Base-by-base conservation (phyloP, 1,140 invertebrate genomes). In the Panonychus citri region DNA sequence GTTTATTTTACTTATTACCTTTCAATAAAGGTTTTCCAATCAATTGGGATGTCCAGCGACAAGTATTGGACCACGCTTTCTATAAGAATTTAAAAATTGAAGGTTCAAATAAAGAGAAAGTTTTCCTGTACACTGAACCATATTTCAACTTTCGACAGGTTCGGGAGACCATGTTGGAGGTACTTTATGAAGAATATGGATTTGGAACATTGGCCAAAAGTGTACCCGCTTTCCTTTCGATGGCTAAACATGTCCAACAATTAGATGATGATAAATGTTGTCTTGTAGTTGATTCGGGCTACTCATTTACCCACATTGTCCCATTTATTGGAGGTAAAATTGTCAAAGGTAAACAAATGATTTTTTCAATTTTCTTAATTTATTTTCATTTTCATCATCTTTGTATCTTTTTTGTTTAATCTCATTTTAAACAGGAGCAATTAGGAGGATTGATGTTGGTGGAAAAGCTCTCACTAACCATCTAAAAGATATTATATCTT, bases 401-500 rank as follows among this genome's bases (percentile, higher is more conserved):
- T n/a, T n/a, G n/a, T n/a, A n/a, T n/a, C n/a, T n/a, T n/a, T n/a
- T n/a, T n/a, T n/a, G n/a, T n/a, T n/a, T n/a, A n/a, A n/a, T n/a
- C n/a, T n/a, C n/a, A n/a, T n/a, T n/a, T n/a, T n/a, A n/a, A n/a
- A 21, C 17, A 24, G 21, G 24, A 24, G 81, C 76, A 21, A 81
- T 87, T 54, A 70, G 77, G 61, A 77, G 94, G 61, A 82, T 98
- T 56, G 85, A 96, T 73, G 76, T 99, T 59, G 95, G 94, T 12
- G 94, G 95, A 0, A 99, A 99, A 74, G 74, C 90, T 5, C 69
- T 99, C 50, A 98, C 95, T 0, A 99, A 99, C 75, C 87, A 98
- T 71, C 71, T 99, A 37, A 98, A 98, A 68, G 94, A 98, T 70
- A 80, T 96, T 12, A 82, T 97, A 59, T 97, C 93, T 0, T 96